Evolutionary conservation across 2,797 vertebrate genomes (phyloP).

Genomic region (Anguilla anguilla): DNA sequence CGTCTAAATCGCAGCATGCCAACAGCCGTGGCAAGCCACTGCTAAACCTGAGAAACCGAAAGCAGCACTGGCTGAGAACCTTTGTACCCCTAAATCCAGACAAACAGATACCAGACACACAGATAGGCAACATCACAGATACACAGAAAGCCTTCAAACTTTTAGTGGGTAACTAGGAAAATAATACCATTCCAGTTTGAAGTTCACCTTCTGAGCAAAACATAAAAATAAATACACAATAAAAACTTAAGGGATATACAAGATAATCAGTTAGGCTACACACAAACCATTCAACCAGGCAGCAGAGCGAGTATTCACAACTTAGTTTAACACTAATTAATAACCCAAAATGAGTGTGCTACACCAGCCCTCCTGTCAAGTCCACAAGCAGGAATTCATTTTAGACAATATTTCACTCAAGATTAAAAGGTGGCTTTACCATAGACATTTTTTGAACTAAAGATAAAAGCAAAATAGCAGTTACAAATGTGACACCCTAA

Average conservation of each 20-base stretch:
- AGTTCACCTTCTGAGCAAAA: neutral
- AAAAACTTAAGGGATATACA: neutral
- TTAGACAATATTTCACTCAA: neutral
- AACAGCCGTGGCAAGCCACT: neutral
- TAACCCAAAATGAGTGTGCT: neutral
- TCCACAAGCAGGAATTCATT: neutral
- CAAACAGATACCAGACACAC: neutral
- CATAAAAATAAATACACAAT: neutral
- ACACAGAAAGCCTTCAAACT: neutral
- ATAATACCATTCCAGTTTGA: neutral
- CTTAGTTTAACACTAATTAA: neutral
- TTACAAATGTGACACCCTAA: neutral
- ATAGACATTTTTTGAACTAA: neutral
- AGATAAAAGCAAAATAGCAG: neutral
- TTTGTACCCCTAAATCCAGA: neutral
- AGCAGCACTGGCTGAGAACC: neutral
- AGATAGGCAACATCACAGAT: neutral
- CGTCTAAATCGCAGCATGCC: neutral
- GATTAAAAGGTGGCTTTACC: neutral
- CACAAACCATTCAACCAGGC: neutral
- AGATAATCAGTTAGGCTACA: neutral
- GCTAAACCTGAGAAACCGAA: neutral
- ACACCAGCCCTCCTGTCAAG: neutral
- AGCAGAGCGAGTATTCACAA: neutral
- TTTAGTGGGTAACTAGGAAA: neutral